These are phyloP conservation scores for Papilio dardanus DNA, from an alignment of 1,140 invertebrate genomes.

Conservation along the genomic window DNA sequence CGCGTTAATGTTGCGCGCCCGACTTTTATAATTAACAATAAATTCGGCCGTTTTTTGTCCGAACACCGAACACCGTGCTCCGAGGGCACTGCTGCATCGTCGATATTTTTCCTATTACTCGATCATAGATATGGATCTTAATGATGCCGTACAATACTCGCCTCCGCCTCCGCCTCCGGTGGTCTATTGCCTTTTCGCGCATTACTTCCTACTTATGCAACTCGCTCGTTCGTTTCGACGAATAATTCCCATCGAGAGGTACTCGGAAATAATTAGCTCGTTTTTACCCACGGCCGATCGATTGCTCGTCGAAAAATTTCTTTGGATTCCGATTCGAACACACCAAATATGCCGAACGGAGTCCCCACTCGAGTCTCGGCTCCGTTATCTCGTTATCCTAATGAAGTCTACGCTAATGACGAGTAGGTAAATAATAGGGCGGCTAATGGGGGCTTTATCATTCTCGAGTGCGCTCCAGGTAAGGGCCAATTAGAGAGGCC, in stretches of 20 bases:
- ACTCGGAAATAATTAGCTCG: conserved; percentile 71
- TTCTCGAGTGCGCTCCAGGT: conserved; percentile 81
- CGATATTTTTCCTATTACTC: conserved; percentile 76
- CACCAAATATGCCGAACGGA: conserved; percentile 67
- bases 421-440: conserved; percentile 83
- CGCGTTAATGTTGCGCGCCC: conserved; percentile 74
- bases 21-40: conserved; percentile 83
- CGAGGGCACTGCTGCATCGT: conserved; percentile 61
- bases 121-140: conserved; percentile 54
- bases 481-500: conserved; percentile 81
- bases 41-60: conserved; percentile 80
- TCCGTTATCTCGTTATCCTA: conserved; percentile 82
- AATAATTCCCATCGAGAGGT: conserved; percentile 42
- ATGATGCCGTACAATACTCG: conserved; percentile 52
- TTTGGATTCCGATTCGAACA: conserved; percentile 68
- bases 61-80: conserved; percentile 46
- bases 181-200: conserved; percentile 57
- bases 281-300: conserved; percentile 54
- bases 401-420: conserved; percentile 82
- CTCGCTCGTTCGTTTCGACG: conserved; percentile 30
- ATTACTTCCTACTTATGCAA: conserved; percentile 40
- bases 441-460: conserved; percentile 82
- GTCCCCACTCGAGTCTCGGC: conserved; percentile 65
- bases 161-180: conserved; percentile 47
- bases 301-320: conserved; percentile 56